Evolutionary conservation across 2,888 invertebrate species (phyloP).

Genomic region (Mythimna vitellina): DNA sequence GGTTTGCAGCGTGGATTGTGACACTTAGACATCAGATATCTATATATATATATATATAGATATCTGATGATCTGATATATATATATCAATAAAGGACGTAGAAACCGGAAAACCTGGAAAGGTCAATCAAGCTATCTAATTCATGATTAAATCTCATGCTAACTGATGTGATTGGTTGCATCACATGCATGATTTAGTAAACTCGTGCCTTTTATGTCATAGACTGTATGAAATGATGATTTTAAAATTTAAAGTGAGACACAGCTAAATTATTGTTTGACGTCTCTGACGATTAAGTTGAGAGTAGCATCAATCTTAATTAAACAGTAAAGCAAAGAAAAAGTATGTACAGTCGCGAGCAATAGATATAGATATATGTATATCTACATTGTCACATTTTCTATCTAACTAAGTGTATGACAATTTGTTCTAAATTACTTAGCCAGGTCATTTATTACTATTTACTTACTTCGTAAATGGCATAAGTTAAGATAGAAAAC

Average conservation of each 20-base stretch:
- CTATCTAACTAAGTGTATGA: no score
- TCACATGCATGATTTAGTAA: not conserved
- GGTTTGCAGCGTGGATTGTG: not conserved
- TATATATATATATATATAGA: no score
- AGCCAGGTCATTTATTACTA: no score
- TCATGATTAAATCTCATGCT: constrained; percentile 1
- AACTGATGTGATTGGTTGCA: constrained; percentile 5
- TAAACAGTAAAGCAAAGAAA: not conserved
- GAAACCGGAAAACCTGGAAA: not conserved
- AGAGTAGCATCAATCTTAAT: not conserved
- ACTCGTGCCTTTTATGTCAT: not conserved
- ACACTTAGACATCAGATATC: not conserved
- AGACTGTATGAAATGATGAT: not conserved
- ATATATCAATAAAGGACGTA: constrained; percentile 1
- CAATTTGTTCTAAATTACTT: no score
- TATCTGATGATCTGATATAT: no score
- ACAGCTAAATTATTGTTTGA: not conserved
- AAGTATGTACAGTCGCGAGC: not conserved
- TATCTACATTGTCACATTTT: no score
- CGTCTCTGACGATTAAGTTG: not conserved
- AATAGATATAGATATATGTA: no score
- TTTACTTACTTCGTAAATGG: no score
- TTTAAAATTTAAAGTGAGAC: not conserved
- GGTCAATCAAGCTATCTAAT: not conserved
- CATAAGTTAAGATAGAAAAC: no score